These are phyloP conservation scores for Dryobotodes eremita DNA, from an alignment of 2,888 invertebrate genomes.

Conservation along the genomic window DNA sequence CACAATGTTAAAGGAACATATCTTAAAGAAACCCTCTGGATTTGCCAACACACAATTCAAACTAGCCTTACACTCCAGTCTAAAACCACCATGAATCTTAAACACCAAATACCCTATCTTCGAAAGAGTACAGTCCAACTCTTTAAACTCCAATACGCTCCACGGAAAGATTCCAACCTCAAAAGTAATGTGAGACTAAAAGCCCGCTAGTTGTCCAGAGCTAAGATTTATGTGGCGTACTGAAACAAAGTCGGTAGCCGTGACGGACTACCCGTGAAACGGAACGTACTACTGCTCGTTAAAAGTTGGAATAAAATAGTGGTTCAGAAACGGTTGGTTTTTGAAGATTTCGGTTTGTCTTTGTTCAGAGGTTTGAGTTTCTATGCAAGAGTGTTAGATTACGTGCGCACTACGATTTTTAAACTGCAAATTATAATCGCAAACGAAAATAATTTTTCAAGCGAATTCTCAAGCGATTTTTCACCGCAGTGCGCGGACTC, in stretches of 20 bases:
- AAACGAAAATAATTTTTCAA: no score
- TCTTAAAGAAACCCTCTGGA: neutral
- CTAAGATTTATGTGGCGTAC: constrained; percentile 71
- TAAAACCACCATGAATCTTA: constrained; percentile 14
- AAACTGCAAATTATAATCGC: no score
- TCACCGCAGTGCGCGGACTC: no score
- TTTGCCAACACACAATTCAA: neutral
- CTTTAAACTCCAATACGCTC: constrained; percentile 50
- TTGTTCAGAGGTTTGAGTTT: constrained; percentile 19
- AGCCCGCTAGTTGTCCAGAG: constrained; percentile 62
- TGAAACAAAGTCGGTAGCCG: constrained; percentile 67
- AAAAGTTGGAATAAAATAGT: constrained; percentile 69
- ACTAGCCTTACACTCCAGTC: neutral
- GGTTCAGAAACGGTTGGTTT: constrained; percentile 61
- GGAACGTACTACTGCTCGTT: constrained; percentile 70
- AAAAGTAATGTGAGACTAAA: constrained; percentile 64
- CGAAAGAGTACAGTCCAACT: constrained; percentile 18
- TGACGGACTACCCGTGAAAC: constrained; percentile 69
- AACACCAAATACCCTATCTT: constrained; percentile 18
- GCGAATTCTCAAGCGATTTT: no score
- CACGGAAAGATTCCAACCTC: constrained; percentile 56
- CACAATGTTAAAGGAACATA: neutral
- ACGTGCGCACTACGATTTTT: no score
- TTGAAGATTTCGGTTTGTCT: constrained; percentile 50
- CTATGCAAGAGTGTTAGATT: neutral